phyloP scores from a whole-genome alignment of 2,888 invertebrate species.

The Nasonovia ribisnigri region DNA sequence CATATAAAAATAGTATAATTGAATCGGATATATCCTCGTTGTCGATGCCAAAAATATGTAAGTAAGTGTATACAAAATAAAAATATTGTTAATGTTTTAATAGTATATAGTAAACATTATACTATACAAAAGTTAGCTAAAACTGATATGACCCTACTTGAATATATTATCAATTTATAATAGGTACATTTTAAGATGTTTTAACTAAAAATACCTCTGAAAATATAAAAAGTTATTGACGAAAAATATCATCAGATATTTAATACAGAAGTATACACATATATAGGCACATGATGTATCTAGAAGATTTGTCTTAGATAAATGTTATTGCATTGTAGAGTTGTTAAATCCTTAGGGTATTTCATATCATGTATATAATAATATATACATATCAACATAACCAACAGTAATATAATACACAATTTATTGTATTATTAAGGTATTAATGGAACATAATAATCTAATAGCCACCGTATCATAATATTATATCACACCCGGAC shows the following conservation, averaged over 20 bases:
- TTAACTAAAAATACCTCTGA: neutral
- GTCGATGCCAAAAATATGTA: neutral
- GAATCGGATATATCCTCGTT: neutral
- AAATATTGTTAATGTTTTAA: neutral
- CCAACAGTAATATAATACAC: neutral
- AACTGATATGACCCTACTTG: neutral
- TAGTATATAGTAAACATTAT: neutral
- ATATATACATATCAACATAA: neutral
- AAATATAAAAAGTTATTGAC: neutral
- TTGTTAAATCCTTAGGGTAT: neutral
- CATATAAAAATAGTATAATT: neutral
- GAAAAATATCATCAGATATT: neutral
- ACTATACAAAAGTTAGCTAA: neutral
- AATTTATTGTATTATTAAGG: neutral
- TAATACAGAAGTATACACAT: neutral
- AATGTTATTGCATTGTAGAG: neutral
- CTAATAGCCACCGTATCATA: neutral
- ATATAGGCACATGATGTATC: neutral
- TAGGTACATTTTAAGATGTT: neutral
- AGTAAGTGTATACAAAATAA: neutral
- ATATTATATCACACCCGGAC: neutral
- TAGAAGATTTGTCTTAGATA: neutral
- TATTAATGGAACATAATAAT: neutral
- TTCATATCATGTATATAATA: neutral
- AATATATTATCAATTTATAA: neutral